phyloP scores from a whole-genome alignment of 1,140 invertebrate species.

The Neodiprion virginianus region DNA sequence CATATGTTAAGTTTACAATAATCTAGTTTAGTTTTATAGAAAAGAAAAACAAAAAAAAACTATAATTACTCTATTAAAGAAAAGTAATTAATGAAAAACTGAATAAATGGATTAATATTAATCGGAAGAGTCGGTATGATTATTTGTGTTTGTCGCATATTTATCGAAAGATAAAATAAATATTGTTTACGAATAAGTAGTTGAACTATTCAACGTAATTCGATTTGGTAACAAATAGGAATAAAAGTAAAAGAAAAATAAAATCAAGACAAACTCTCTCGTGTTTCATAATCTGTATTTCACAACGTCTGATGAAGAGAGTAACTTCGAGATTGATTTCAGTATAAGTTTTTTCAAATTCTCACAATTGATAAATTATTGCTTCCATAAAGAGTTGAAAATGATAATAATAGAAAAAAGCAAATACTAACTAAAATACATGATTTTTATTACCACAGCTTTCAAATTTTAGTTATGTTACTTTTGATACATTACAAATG shows the following conservation, averaged over 20 bases:
- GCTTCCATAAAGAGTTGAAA: background rate
- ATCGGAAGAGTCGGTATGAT: conserved; percentile 1
- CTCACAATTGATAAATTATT: background rate
- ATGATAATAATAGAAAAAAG: background rate
- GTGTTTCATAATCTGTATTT: background rate
- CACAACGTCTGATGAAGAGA: background rate
- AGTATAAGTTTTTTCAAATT: background rate
- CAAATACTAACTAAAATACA: background rate
- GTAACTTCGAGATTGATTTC: background rate
- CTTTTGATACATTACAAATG: conserved; percentile 2
- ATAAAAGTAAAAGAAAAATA: background rate
- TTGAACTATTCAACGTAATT: background rate
- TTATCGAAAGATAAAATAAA: background rate
- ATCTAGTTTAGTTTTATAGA: conserved; percentile 49
- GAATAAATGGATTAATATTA: conserved; percentile 20
- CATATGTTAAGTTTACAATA: conserved; percentile 45
- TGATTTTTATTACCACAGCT: background rate
- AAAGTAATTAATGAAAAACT: conserved; percentile 34
- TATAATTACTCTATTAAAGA: conserved; percentile 25
- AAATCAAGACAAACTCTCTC: background rate
- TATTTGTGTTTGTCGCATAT: conserved; percentile 2
- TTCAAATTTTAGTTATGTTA: background rate
- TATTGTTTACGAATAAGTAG: background rate
- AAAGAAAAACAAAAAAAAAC: conserved; percentile 24
- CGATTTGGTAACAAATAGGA: background rate